A percentile compares a stretch with the other conserved stretches of the same genome.
Evolutionary conservation across 2,797 vertebrate species (phyloP).

Genomic region (Hydrolagus colliei): DNA sequence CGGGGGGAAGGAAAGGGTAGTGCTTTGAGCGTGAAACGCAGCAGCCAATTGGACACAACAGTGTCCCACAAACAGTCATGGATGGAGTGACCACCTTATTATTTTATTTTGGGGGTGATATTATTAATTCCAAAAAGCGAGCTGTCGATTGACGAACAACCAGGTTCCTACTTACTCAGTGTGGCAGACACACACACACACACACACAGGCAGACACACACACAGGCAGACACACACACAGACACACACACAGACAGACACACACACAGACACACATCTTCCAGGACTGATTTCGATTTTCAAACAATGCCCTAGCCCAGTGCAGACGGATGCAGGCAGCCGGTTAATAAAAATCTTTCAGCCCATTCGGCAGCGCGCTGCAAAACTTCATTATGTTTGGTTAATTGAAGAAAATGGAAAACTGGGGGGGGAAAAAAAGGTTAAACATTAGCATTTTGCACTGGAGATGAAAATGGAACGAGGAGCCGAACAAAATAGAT

Average conservation of each 20-base stretch:
- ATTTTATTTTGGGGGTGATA: no score
- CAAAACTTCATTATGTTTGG: conserved; percentile 30
- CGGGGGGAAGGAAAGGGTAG: no score
- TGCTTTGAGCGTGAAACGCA: no score
- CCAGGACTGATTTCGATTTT: not conserved
- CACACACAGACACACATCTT: not conserved
- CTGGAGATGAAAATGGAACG: conserved; percentile 23
- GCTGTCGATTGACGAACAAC: no score
- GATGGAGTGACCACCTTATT: no score
- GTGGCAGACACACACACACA: not conserved
- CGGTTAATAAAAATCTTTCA: conserved; percentile 23
- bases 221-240: not conserved
- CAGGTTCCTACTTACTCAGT: no score
- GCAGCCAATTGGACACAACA: no score
- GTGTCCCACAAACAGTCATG: no score
- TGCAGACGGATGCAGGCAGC: not conserved
- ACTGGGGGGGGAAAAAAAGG: conserved; percentile 10
- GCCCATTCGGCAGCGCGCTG: conserved; percentile 5
- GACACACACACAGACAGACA: not conserved
- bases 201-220: not conserved
- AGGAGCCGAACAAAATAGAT: conserved; percentile 25
- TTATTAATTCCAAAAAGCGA: no score
- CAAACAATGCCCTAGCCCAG: not conserved
- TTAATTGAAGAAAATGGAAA: conserved; percentile 33
- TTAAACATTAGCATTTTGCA: conserved; percentile 31